Conservation (phyloP, 2,113 vertebrate species). For the Sakesphorus luctuosus region DNA sequence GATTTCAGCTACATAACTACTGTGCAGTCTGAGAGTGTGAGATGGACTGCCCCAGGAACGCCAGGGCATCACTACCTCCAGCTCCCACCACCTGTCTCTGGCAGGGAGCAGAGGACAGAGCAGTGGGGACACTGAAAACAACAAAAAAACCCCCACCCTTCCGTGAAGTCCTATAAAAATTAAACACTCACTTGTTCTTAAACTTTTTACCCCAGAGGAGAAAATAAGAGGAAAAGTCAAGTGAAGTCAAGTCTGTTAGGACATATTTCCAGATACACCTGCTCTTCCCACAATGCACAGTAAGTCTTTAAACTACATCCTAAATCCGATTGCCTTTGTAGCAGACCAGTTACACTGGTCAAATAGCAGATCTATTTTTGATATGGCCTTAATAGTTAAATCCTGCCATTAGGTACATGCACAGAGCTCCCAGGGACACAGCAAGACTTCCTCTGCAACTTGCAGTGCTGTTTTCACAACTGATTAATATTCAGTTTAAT, state of each 20-base stretch:
- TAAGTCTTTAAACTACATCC: background rate
- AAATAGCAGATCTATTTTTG: background rate
- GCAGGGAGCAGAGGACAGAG: background rate
- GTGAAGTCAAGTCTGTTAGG: background rate
- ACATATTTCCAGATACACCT: background rate
- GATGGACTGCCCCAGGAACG: background rate
- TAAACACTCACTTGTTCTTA: background rate
- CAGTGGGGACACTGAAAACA: fast-evolving
- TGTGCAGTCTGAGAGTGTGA: background rate
- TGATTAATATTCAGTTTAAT: constrained; percentile 40
- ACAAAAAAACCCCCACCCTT: background rate
- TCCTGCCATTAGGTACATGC: background rate
- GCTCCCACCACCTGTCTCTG: background rate
- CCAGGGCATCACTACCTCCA: background rate
- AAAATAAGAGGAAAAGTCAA: background rate
- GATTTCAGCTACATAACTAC: background rate
- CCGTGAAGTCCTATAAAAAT: background rate
- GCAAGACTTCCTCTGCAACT: background rate
- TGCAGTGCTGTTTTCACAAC: background rate
- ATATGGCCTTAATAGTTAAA: constrained; percentile 11
- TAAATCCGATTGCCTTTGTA: background rate
- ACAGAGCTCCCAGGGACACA: background rate
- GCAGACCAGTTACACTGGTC: background rate
- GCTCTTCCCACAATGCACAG: background rate
- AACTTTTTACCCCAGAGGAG: background rate